Base-by-base conservation (phyloP, 2,888 invertebrate genomes). In the Luperina testacea region DNA sequence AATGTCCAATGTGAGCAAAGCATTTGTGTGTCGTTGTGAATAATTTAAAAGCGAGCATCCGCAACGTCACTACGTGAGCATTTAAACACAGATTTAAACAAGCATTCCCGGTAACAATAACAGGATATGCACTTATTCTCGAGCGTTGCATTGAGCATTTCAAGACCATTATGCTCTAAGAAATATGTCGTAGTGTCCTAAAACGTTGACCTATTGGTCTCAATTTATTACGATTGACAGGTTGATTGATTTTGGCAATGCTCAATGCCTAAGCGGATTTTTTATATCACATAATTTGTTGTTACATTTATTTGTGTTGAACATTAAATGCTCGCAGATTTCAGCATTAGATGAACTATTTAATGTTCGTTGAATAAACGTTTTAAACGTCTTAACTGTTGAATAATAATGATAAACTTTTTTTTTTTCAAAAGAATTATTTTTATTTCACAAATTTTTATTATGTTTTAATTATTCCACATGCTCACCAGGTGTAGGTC, bases 401-500 rank as follows among this genome's bases (percentile, higher is more conserved):
- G 2, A n/a, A 61, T 27, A n/a, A 15, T 11, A 24, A 24, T 57
- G 9, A 24, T 51, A 13, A 59, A 24, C 9, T 24, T 57, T n/a
- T 11, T n/a, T 57, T 24, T 9, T 42, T n/a, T n/a, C n/a, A n/a
- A 9, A 59, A 11, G 2, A 59, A n/a, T n/a, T 0, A 20, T 45
- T n/a, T 17, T 4, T 27, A 2, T 24, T 6, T 48, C 17, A 45
- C 1, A 38, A 8, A 20, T 61, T 20, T 4, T 20, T 7, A 1
- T 51, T 48, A 3, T 63, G 32, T 63, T 63, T 63, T 1, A 24
- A 38, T 53, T 27, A 13, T n/a, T 59, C n/a, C 51, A 20, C 17
- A n/a, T 81, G 75, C 82, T 80, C 80, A 80, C 81, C 69, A 27
- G 80, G 80, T 69, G 32, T 53, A 32, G 80, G 80, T 57, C 80